Percentiles rank a stretch among this genome's conserved stretches.
phyloP scores from a whole-genome alignment of 2,797 vertebrate genomes.

The Muraenolepis orangiensis region DNA sequence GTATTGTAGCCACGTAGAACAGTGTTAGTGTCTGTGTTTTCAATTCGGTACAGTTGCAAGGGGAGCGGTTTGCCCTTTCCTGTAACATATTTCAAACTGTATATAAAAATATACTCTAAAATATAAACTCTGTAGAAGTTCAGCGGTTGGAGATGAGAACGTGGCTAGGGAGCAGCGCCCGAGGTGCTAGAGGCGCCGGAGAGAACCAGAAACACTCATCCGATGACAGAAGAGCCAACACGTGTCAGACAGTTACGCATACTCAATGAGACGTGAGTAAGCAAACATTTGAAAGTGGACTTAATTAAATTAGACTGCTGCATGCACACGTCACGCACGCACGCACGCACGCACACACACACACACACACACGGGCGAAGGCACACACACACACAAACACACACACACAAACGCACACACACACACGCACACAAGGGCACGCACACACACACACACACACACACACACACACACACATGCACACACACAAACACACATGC shows the following conservation, averaged over 20 bases:
- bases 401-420: background rate
- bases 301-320: background rate
- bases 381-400: too few relatives aligned
- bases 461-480: background rate
- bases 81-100: too few relatives aligned
- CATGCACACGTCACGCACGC: too few relatives aligned
- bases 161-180: background rate
- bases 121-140: too few relatives aligned
- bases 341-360: background rate
- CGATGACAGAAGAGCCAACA: background rate
- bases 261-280: background rate
- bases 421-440: background rate
- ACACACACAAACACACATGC: background rate
- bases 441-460: too few relatives aligned
- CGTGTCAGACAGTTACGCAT: background rate
- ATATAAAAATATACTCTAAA: too few relatives aligned
- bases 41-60: too few relatives aligned
- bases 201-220: background rate
- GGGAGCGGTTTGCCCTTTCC: too few relatives aligned
- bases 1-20: too few relatives aligned
- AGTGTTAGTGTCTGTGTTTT: too few relatives aligned
- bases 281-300: background rate
- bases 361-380: background rate
- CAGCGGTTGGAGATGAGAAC: too few relatives aligned
- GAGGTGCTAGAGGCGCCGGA: background rate